Base-by-base conservation (phyloP, 2,888 invertebrate genomes). In the Phyto melanocephala region DNA sequence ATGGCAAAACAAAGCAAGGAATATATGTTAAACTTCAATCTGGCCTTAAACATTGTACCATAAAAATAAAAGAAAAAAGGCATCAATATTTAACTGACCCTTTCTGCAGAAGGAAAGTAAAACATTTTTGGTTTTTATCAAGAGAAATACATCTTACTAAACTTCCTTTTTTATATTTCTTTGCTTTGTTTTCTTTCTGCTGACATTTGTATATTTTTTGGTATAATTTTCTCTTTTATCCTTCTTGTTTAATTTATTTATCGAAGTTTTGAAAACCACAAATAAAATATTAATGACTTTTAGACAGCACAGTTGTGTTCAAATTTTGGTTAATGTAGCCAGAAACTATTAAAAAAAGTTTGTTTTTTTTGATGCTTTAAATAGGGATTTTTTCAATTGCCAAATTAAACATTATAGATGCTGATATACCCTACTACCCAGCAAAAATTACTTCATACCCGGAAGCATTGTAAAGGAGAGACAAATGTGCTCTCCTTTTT, bases 11-110 rank as follows among this genome's bases (percentile, higher is more conserved):
- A 13, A 42, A 45, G 17, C 13, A 13, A 45, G 62, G 24, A 13
- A 17, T 15, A 1, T 7, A 6, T 56, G 13, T 2, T 8, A 42
- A 56, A 42, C 52, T 54, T 42, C 15, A 45, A 15, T 45, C 8
- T 35, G 63, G 42, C 40, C 33, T 17, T 45, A 13, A 72, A 52
- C 10, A 40, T 63, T 71, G 58, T 50, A 50, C 33, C 45, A 47
- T 11, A n/a, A 20, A 40, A 28, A 58, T 28, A 28, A 28, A 6
- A 28, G 28, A 28, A 28, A 28, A 28, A 28, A 54, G 42, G 13
- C 8, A 47, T 28, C 15, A 20, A 62, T n/a, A 42, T 40, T 54
- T 33, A 1, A 13, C 33, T 42, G 62, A 74, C 40, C 52, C 40
- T 22, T 60, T 60, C 37, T 22, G 2, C 1, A 7, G 8, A 17